Conservation (phyloP, 2,797 vertebrate species). For the Neopelma chrysocephalum region DNA sequence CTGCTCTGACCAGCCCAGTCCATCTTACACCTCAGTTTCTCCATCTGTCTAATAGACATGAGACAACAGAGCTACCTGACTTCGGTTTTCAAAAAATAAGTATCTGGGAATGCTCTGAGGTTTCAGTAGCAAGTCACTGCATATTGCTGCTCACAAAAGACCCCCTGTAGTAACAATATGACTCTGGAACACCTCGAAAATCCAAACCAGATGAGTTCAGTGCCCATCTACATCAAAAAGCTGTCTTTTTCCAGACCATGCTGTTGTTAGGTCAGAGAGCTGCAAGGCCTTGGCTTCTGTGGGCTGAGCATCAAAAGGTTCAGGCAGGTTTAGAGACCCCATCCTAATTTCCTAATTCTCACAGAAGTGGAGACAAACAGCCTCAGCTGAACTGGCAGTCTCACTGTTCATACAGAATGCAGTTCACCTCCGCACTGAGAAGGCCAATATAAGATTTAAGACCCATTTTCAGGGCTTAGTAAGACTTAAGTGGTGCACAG, state of each 20-base stretch:
- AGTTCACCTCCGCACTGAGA: neutral
- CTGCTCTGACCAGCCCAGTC: neutral
- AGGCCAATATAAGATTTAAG: slow-evolving; percentile 6
- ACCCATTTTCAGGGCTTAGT: slow-evolving; percentile 8
- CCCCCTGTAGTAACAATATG: neutral
- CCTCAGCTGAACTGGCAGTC: neutral
- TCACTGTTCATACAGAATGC: neutral
- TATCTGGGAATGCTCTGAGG: neutral
- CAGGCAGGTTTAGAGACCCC: neutral
- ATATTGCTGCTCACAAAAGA: neutral
- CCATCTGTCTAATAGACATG: neutral
- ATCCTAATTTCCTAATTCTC: neutral
- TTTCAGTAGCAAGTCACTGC: neutral
- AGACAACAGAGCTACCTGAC: neutral
- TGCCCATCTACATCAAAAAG: slow-evolving; percentile 21
- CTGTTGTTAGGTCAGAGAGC: neutral
- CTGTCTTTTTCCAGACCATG: neutral
- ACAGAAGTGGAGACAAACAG: neutral
- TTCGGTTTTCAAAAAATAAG: neutral
- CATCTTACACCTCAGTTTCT: neutral
- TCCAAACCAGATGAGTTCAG: slow-evolving; percentile 28
- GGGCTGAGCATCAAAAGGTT: neutral
- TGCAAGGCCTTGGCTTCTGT: neutral
- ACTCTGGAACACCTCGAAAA: slow-evolving; percentile 43
- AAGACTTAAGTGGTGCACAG: neutral